Evolutionary conservation across 1,140 invertebrate genomes (phyloP), one percentile per base, ranked within the genome.

Genomic region (Telenomus remus): DNA sequence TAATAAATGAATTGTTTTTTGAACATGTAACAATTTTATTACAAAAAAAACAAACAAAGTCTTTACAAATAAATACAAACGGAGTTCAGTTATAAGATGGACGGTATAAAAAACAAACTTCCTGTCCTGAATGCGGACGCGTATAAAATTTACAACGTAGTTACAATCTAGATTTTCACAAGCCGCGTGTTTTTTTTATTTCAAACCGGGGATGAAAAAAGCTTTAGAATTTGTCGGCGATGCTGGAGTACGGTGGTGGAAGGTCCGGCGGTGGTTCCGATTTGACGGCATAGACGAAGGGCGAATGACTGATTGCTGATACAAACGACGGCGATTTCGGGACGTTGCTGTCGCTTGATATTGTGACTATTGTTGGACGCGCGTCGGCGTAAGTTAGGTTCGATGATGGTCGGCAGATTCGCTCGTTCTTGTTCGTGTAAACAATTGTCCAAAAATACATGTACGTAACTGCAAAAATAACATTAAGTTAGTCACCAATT

Each of bases 321-420:
- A 86, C 63, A 6, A 82, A 87, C 4, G 86, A 87, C 9, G 84
- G 84, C n/a, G 83, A 83, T 53, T 88, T 88, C 15, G 75, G 78
- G 34, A 77, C 44, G 57, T 81, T 82, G 8, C 59, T 71, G 44
- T 80, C 79, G 10, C 34, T 76, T 14, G 54, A 48, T 42, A 65
- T 60, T 14, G 54, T 66, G 15, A 55, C 71, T 53, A 75, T 61
- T 16, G 65, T 49, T 13, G 72, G 46, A 1, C 9, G 61, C 11
- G 51, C 12, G 46, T 76, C 72, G 4, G 44, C 50, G 15, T 50
- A 55, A 7, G 39, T 15, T n/a, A 55, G 19, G 39, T 19, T 14
- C 4, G 15, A 6, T 10, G 42, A 9, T n/a, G 53, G 6, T 80
- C 80, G 85, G 39, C 16, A 13, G 2, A 44, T 0, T 12, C 15